These are phyloP conservation scores for Tenthredo notha DNA, from an alignment of 2,888 invertebrate species.

Conservation along the genomic window DNA sequence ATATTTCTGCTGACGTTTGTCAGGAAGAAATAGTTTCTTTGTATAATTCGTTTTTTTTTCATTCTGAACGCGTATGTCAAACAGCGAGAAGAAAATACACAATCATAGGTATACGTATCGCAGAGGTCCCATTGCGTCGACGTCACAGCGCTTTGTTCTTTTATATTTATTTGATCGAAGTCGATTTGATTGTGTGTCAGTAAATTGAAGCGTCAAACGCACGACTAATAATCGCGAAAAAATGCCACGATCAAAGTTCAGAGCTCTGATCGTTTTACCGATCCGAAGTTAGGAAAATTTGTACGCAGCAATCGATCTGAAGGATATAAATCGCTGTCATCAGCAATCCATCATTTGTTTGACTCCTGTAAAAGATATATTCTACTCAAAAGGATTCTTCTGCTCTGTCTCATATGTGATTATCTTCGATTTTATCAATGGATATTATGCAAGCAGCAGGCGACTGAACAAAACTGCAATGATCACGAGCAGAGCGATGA, in stretches of 20 bases:
- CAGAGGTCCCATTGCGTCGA: too few relatives aligned
- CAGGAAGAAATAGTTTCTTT: background rate
- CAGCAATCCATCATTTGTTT: background rate
- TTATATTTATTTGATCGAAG: background rate
- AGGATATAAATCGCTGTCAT: background rate
- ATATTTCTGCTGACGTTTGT: background rate
- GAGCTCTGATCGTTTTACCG: background rate
- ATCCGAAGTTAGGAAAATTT: background rate
- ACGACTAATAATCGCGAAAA: background rate
- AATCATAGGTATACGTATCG: background rate
- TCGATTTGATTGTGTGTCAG: too few relatives aligned
- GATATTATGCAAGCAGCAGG: conserved; percentile 5
- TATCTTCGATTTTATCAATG: background rate
- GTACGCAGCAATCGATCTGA: background rate
- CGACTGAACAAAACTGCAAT: background rate
- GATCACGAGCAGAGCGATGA: background rate
- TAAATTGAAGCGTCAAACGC: background rate
- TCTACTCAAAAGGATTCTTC: background rate
- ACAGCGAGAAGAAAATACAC: background rate
- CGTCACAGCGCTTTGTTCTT: background rate
- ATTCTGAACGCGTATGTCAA: background rate
- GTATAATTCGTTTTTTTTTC: background rate
- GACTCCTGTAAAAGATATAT: conserved; percentile 13
- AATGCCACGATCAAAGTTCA: background rate
- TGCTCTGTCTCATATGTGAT: background rate